Evolutionary conservation across 2,888 invertebrate genomes (phyloP).

Genomic region (Melanchra persicariae): DNA sequence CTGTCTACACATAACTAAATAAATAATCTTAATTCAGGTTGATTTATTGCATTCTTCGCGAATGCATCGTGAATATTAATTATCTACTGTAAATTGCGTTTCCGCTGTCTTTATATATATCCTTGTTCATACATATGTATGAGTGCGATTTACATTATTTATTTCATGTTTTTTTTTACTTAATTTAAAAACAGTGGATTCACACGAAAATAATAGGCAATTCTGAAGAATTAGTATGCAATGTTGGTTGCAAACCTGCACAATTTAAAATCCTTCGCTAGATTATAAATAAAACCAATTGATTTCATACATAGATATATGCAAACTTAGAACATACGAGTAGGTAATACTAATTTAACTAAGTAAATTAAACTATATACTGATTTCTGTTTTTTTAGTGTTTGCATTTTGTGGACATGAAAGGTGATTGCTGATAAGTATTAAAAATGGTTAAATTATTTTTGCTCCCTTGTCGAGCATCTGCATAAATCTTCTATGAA

Average conservation of each 20-base stretch:
- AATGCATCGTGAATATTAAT: conserved; percentile 26
- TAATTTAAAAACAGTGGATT: neutral
- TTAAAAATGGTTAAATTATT: neutral
- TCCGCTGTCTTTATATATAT: conserved; percentile 23
- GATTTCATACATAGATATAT: too few relatives aligned
- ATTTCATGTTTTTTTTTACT: neutral
- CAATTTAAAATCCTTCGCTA: neutral
- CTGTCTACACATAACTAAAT: neutral
- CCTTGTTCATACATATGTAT: conserved; percentile 23
- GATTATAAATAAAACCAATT: too few relatives aligned
- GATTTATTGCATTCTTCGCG: conserved; percentile 5
- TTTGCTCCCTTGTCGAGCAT: neutral
- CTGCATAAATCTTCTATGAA: conserved; percentile 7
- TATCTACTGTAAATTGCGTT: conserved; percentile 20
- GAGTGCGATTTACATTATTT: neutral
- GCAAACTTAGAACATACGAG: too few relatives aligned
- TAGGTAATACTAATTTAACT: too few relatives aligned
- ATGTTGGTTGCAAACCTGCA: neutral
- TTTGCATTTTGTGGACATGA: neutral
- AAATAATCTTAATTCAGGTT: conserved; percentile 1
- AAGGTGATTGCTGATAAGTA: neutral
- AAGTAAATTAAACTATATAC: too few relatives aligned
- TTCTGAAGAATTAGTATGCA: neutral
- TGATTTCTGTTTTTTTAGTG: neutral
- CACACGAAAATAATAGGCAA: neutral